Percentiles rank a stretch among this genome's conserved stretches.
Conservation (phyloP, 2,797 vertebrate species). For the Enteromius radiatus region DNA sequence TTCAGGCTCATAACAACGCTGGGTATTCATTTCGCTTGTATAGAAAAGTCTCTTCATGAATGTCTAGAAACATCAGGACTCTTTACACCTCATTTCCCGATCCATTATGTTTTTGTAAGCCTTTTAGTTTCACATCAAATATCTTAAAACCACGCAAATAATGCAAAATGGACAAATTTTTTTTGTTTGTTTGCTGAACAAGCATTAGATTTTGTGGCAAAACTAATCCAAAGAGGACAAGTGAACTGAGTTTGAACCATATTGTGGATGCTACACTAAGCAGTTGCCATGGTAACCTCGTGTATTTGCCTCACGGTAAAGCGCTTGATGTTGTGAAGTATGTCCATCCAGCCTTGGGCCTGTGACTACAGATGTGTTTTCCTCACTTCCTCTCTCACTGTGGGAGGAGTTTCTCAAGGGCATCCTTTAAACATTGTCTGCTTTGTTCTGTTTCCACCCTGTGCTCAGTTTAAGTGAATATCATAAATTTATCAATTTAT, state of each 20-base stretch:
- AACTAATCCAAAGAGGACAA: conserved; percentile 8
- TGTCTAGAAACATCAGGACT: not conserved
- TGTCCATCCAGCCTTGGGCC: conserved; percentile 16
- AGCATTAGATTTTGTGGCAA: not conserved
- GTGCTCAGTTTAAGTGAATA: conserved; percentile 63
- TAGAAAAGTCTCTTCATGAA: not conserved
- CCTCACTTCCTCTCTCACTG: conserved; percentile 35
- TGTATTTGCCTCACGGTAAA: conserved; percentile 25
- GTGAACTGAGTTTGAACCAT: not conserved
- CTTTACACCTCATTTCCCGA: conserved; percentile 22
- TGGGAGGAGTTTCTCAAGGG: conserved; percentile 65
- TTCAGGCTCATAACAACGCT: not conserved
- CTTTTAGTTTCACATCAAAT: conserved; percentile 1
- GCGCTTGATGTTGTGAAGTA: conserved; percentile 19
- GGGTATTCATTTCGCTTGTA: conserved; percentile 25
- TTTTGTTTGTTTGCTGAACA: not conserved
- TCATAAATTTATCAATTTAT: conserved; percentile 76
- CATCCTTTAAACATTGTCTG: conserved; percentile 69
- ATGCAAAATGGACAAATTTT: not conserved
- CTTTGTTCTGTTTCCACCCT: conserved; percentile 61
- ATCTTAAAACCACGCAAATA: conserved; percentile 5
- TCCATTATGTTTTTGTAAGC: not conserved
- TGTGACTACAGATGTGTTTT: conserved; percentile 24
- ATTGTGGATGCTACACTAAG: not conserved
- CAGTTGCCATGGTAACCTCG: conserved; percentile 51